These are phyloP conservation scores for Echinops telfairi DNA, from an alignment of 2,113 vertebrate species.

Conservation along the genomic window DNA sequence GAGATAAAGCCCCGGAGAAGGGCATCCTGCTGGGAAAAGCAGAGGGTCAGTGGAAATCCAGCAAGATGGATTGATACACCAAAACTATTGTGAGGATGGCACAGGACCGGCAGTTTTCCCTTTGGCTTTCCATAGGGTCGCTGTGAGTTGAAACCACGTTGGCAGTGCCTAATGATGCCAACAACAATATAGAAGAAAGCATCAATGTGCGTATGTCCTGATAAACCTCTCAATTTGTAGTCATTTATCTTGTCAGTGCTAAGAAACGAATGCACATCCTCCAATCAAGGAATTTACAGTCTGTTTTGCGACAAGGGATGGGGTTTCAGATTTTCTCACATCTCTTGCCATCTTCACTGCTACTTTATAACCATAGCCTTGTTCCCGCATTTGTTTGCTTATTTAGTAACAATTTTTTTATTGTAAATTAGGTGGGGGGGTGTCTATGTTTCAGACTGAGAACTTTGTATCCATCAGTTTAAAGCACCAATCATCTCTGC, in stretches of 20 bases:
- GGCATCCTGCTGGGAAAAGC: neutral
- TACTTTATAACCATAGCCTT: neutral
- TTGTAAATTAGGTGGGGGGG: too few relatives aligned
- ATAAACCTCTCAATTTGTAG: neutral
- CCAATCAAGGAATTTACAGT: neutral
- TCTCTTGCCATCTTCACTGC: neutral
- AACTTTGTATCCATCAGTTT: too few relatives aligned
- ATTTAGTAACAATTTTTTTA: too few relatives aligned
- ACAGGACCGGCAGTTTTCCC: neutral
- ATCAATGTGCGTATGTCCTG: neutral
- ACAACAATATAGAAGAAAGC: neutral
- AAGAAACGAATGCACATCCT: neutral
- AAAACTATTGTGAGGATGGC: neutral
- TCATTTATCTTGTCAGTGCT: neutral
- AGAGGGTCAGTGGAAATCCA: neutral
- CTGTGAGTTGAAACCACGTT: neutral
- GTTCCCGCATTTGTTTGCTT: neutral
- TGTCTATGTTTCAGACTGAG: too few relatives aligned
- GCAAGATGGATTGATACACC: neutral
- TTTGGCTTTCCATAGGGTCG: neutral
- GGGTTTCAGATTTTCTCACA: neutral
- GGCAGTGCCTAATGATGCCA: neutral
- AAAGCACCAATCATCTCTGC: too few relatives aligned
- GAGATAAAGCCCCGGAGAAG: neutral
- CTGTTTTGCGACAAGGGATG: neutral